Evolutionary conservation across 2,888 invertebrate species (phyloP).

Genomic region (Drepanosiphum platanoidis): DNA sequence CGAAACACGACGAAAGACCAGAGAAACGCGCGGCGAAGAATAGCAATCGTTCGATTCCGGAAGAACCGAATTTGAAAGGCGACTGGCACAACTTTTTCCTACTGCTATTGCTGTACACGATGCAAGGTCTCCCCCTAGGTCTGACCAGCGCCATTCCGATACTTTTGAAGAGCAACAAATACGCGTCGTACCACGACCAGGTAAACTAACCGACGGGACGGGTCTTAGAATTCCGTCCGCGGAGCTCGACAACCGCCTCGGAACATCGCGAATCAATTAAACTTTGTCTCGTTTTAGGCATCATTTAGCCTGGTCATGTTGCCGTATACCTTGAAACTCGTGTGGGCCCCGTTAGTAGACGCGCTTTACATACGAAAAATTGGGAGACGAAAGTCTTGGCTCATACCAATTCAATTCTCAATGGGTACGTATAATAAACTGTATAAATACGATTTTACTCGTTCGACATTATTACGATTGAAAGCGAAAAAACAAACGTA

Average conservation of each 20-base stretch:
- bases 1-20: too few species aligned
- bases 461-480: too few species aligned
- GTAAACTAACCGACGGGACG: neutral
- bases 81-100: constrained; percentile 45
- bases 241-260: too few species aligned
- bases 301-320: constrained; percentile 79
- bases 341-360: constrained; percentile 56
- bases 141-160: constrained; percentile 15
- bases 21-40: too few species aligned
- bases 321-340: constrained; percentile 34
- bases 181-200: constrained; percentile 42
- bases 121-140: constrained; percentile 45
- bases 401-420: constrained; percentile 40
- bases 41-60: too few species aligned
- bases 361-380: constrained; percentile 16
- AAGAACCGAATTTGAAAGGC: constrained; percentile 35
- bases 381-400: constrained; percentile 54
- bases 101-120: constrained; percentile 32
- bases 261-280: neutral
- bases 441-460: too few species aligned
- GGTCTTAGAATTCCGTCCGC: neutral
- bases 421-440: constrained; percentile 35
- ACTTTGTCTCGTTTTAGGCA: constrained; percentile 71
- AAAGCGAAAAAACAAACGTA: neutral
- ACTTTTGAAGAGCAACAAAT: constrained; percentile 21